Base-by-base conservation (phyloP, 2,113 vertebrate species). In the Brienomyrus longianalis region DNA sequence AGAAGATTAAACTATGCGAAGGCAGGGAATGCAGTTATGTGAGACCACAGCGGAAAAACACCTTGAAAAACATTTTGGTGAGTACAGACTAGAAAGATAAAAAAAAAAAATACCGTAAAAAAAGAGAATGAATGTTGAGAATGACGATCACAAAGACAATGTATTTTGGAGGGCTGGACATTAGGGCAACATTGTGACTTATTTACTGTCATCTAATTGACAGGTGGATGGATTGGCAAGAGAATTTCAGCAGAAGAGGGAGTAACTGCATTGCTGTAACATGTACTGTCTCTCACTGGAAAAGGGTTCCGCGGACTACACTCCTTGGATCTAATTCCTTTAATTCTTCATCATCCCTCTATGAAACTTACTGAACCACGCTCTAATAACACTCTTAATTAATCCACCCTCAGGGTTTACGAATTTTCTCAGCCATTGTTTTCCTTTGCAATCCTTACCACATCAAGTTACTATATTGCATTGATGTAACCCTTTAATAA, bases 231-330 rank as follows among this genome's bases (percentile, higher is more conserved):
- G 94, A 70, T 92, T 97, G 89, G 92, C 95, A 74, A 95, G 95
- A 90, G 95, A 96, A 89, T 95, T 96, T 54, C 96, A 96, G 92
- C 96, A 95, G 92, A 96, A 95, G 92, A 96, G 92, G 90, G 97
- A 97, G 92, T 97, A 94, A 96, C 43, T 27, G n/a, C 83, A 50
- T 89, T 45, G 1, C 1, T 3, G 10, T 43, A 0, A 0, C 48
- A 39, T 91, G 85, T 77, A n/a, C 88, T 19, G 43, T 17, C 23
- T 93, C 88, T 88, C 45, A 48, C 21, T 50, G 9, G 90, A 35
- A 62, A 89, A 35, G 11, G 74, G 50, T 5, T 77, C 50, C n/a
- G 5, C 54, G 23, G 48, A 2, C 27, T 43, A 13, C 10, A 8
- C 48, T 88, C 15, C 39, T 35, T 50, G 66, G 10, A 62, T 62